Evolutionary conservation across 2,797 vertebrate species (phyloP).

Genomic region (Diglossa cyanea): DNA sequence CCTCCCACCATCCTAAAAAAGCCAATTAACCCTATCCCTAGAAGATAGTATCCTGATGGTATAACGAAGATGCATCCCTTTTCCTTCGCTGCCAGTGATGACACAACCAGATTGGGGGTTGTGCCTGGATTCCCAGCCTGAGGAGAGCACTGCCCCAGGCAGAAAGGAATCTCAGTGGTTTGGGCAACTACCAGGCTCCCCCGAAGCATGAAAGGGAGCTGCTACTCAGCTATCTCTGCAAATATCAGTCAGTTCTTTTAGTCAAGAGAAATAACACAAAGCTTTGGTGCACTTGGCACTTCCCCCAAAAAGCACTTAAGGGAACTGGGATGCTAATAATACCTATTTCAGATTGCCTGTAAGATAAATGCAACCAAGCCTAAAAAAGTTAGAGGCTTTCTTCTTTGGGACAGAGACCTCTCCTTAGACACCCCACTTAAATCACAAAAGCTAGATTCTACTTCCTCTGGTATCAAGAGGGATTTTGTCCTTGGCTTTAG

Average conservation of each 20-base stretch:
- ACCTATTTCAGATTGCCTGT: background rate
- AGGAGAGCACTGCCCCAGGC: background rate
- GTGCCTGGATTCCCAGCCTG: background rate
- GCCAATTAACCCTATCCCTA: slow-evolving; percentile 29
- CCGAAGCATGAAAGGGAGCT: background rate
- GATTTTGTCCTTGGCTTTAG: slow-evolving; percentile 30
- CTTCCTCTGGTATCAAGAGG: background rate
- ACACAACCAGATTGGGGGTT: background rate
- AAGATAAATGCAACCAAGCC: background rate
- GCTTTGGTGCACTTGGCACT: background rate
- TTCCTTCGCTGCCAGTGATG: background rate
- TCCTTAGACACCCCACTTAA: background rate
- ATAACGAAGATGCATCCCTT: background rate
- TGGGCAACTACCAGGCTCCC: background rate
- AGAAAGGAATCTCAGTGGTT: fast-evolving
- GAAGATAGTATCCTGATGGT: background rate
- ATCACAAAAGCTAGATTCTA: background rate
- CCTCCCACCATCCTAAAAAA: background rate
- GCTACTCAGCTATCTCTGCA: background rate
- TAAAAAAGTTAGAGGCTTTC: background rate
- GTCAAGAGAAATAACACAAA: background rate
- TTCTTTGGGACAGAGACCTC: background rate
- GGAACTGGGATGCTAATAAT: background rate
- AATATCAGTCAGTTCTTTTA: background rate
- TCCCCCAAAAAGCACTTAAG: background rate